These are phyloP conservation scores for Anabas testudineus DNA, from an alignment of 2,797 vertebrate species.

Conservation along the genomic window DNA sequence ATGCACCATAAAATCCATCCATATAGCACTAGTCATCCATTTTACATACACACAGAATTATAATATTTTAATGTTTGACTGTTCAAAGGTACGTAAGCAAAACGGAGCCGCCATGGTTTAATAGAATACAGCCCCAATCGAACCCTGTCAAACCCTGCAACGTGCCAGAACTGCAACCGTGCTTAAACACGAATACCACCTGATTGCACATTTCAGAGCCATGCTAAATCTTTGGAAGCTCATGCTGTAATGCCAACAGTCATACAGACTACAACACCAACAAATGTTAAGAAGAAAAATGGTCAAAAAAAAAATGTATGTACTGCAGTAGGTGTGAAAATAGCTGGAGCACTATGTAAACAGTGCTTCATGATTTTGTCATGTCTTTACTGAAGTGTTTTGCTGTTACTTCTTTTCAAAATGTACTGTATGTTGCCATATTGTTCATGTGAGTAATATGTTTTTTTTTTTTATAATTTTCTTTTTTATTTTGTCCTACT, in stretches of 20 bases:
- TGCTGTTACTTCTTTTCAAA: slow-evolving; percentile 59
- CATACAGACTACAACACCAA: slow-evolving; percentile 59
- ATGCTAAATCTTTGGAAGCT: slow-evolving; percentile 49
- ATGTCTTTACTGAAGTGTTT: slow-evolving; percentile 66
- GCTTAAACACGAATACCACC: slow-evolving; percentile 54
- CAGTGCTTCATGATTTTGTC: slow-evolving; percentile 63
- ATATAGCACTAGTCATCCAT: slow-evolving; percentile 55
- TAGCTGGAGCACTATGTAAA: slow-evolving; percentile 70
- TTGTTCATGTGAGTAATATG: slow-evolving; percentile 69
- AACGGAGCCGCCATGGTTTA: slow-evolving; percentile 42
- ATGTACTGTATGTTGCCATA: slow-evolving; percentile 64
- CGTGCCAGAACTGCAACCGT: slow-evolving; percentile 49
- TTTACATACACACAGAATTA: slow-evolving; percentile 47
- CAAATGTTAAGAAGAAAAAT: slow-evolving; percentile 41
- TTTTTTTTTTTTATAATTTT: slow-evolving; percentile 52
- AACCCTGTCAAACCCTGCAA: slow-evolving; percentile 45
- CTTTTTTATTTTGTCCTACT: slow-evolving; percentile 50
- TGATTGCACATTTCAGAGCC: slow-evolving; percentile 58
- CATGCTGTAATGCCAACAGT: slow-evolving; percentile 57
- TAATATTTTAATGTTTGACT: slow-evolving; percentile 63
- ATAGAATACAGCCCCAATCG: slow-evolving; percentile 42
- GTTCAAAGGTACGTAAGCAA: slow-evolving; percentile 56
- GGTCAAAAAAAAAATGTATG: slow-evolving; percentile 41
- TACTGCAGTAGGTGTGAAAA: slow-evolving; percentile 68
- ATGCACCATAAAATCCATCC: slow-evolving; percentile 50